These are phyloP conservation scores for Ctenicera cuprea DNA, from an alignment of 2,888 invertebrate species.

Conservation along the genomic window DNA sequence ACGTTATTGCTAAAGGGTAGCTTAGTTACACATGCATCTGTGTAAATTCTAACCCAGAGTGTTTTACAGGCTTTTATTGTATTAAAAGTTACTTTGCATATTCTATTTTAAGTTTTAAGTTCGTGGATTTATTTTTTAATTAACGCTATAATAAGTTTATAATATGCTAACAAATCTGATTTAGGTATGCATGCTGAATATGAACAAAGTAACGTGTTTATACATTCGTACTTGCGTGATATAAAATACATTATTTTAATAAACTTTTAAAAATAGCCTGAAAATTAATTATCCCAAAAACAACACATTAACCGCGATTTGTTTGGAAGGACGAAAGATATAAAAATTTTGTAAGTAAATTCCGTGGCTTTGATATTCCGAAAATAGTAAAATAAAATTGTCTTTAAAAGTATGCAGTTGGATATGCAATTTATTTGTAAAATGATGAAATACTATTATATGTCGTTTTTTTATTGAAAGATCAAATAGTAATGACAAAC, in stretches of 20 bases:
- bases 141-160: background rate
- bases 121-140: background rate
- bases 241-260: background rate
- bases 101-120: background rate
- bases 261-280: background rate
- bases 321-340: background rate
- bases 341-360: too few relatives aligned
- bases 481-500: too few relatives aligned
- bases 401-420: too few relatives aligned
- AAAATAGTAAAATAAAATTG: too few relatives aligned
- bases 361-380: too few relatives aligned
- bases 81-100: background rate
- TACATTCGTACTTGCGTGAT: background rate
- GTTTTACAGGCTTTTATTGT: background rate
- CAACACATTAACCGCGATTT: background rate
- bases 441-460: too few relatives aligned
- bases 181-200: background rate
- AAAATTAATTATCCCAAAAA: background rate
- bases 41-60: background rate
- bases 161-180: too few relatives aligned
- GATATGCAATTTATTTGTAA: too few relatives aligned
- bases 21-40: slow-evolving; percentile 3
- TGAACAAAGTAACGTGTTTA: background rate
- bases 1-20: background rate
- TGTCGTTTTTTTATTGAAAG: too few relatives aligned